These are phyloP conservation scores for Pseudomugil tenellus DNA, from an alignment of 2,797 vertebrate species.

Conservation along the genomic window DNA sequence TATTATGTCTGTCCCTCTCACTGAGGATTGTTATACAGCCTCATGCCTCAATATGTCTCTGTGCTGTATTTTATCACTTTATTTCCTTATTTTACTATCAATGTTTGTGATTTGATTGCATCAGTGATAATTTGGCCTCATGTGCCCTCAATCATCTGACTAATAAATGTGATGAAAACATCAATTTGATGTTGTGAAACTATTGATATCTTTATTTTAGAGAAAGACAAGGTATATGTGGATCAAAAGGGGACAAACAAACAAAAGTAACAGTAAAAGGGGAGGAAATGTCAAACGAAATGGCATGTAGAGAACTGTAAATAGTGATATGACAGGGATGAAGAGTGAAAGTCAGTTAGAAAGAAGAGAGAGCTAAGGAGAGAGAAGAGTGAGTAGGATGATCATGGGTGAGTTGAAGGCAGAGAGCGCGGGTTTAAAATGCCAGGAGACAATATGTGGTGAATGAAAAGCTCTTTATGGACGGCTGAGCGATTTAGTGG, in stretches of 20 bases:
- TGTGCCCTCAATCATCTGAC: constrained; percentile 29
- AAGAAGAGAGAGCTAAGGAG: constrained; percentile 13
- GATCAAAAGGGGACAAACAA: neutral
- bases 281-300: neutral
- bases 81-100: neutral
- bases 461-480: constrained; percentile 76
- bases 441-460: constrained; percentile 63
- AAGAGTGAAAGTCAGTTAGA: constrained; percentile 22
- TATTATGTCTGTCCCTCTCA: constrained; percentile 19
- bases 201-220: constrained; percentile 5
- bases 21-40: constrained; percentile 25
- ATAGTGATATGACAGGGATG: constrained; percentile 1
- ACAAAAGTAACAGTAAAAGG: neutral
- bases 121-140: constrained; percentile 27
- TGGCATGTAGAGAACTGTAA: neutral
- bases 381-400: constrained; percentile 37
- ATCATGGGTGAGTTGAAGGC: constrained; percentile 50
- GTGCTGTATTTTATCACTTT: neutral
- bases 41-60: constrained; percentile 6
- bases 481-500: constrained; percentile 68
- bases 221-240: neutral
- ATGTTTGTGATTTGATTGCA: constrained; percentile 6
- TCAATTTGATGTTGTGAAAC: constrained; percentile 25
- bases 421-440: constrained; percentile 59
- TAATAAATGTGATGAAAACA: constrained; percentile 43